A percentile compares a stretch with the other conserved stretches of the same genome.
Conservation (phyloP, 2,113 vertebrate genomes). For the Rhinichthys klamathensis region DNA sequence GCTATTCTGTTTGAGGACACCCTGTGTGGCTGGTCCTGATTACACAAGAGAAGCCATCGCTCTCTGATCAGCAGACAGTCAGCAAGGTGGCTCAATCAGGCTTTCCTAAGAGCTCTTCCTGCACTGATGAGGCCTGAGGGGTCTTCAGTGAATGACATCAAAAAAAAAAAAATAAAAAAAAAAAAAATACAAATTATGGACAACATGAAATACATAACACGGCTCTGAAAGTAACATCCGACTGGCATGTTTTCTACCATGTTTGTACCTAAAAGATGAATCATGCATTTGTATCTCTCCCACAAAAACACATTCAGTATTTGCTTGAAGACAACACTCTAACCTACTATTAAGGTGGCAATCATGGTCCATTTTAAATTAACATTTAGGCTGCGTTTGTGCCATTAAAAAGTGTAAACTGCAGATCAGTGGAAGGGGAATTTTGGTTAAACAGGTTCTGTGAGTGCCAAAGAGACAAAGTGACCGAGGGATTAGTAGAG, state of each 20-base stretch:
- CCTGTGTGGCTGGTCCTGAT: conserved; percentile 30
- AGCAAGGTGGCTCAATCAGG: conserved; percentile 21
- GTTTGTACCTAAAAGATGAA: not conserved
- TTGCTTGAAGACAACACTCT: not conserved
- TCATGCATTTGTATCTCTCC: not conserved
- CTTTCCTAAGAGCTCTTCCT: conserved; percentile 6
- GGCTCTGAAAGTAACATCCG: not conserved
- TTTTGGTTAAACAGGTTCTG: conserved; percentile 4
- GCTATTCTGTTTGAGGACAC: conserved; percentile 47
- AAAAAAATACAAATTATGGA: not conserved
- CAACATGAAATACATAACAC: not conserved
- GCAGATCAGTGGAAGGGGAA: not conserved
- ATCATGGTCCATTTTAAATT: not conserved
- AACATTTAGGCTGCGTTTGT: not conserved
- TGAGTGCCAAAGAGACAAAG: conserved; percentile 52
- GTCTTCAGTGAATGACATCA: not conserved
- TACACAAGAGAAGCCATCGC: conserved; percentile 28
- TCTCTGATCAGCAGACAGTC: conserved; percentile 34
- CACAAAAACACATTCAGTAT: not conserved
- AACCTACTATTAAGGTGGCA: not conserved
- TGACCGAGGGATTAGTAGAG: conserved; percentile 55
- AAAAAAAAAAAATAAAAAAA: not conserved
- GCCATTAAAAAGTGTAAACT: not conserved
- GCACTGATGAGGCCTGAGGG: conserved; percentile 30
- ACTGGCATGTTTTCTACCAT: not conserved